A percentile compares a stretch with the other conserved stretches of the same genome.
phyloP scores from a whole-genome alignment of 2,888 invertebrate species.

The Itoplectis maculator region DNA sequence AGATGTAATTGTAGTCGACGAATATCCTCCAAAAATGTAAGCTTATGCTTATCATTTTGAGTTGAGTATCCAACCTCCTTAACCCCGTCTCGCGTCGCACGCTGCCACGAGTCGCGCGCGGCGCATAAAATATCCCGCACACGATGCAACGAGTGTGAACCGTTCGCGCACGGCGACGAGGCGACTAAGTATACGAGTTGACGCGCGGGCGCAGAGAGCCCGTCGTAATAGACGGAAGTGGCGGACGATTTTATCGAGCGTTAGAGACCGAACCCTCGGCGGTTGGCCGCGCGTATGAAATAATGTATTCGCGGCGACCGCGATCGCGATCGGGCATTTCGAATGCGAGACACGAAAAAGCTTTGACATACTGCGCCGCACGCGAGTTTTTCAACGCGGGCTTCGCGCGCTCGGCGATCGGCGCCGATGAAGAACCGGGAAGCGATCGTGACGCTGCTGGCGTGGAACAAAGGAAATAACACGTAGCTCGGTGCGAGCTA shows the following conservation, averaged over 20 bases:
- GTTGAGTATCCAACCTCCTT: too few relatives aligned
- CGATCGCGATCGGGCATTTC: conserved; percentile 38
- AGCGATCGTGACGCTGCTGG: background rate
- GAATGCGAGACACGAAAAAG: conserved; percentile 58
- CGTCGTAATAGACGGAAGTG: conserved; percentile 58
- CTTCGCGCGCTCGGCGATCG: too few relatives aligned
- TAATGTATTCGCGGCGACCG: conserved; percentile 7
- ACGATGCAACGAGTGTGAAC: conserved; percentile 15
- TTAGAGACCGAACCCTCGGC: conserved; percentile 50
- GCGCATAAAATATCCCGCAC: conserved; percentile 4
- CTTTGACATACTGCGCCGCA: conserved; percentile 55
- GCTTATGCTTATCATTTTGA: too few relatives aligned
- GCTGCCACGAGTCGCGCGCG: background rate
- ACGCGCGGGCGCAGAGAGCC: conserved; percentile 45
- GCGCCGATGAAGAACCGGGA: conserved; percentile 31
- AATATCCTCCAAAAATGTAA: too few relatives aligned
- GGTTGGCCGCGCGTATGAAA: conserved; percentile 40
- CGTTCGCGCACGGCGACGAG: conserved; percentile 14
- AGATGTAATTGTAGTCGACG: too few relatives aligned
- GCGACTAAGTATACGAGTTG: too few relatives aligned
- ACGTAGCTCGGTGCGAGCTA: background rate
- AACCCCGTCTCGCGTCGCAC: background rate
- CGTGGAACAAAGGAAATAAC: conserved; percentile 35
- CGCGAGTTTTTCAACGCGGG: too few relatives aligned
- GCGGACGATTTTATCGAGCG: conserved; percentile 58